Evolutionary conservation across 1,140 invertebrate species (phyloP).

Genomic region (Kradibia gibbosae): DNA sequence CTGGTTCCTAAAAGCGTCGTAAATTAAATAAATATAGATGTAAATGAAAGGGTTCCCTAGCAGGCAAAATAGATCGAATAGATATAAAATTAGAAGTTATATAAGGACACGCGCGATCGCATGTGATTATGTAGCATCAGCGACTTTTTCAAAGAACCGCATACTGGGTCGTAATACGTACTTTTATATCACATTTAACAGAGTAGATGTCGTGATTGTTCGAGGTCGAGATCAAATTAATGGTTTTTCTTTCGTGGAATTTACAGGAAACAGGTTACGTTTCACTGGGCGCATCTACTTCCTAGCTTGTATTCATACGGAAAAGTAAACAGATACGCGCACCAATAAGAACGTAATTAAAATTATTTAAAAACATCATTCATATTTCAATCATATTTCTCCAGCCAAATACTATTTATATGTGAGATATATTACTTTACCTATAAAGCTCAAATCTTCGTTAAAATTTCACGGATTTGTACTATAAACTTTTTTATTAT

Average conservation of each 20-base stretch:
- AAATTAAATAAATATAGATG: not conserved
- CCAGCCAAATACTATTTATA: too few relatives aligned
- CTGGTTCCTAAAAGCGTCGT: not conserved
- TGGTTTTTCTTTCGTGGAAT: not conserved
- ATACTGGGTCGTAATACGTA: not conserved
- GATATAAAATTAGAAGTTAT: conserved; percentile 16
- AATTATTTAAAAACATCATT: too few relatives aligned
- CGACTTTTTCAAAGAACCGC: not conserved
- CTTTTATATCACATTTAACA: not conserved
- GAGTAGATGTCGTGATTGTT: not conserved
- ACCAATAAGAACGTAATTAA: conserved; percentile 25
- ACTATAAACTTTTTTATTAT: too few relatives aligned
- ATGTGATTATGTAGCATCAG: not conserved
- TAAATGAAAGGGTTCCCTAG: not conserved
- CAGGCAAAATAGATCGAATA: conserved; percentile 6
- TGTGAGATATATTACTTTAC: too few relatives aligned
- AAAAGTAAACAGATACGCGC: conserved; percentile 35
- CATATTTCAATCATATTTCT: too few relatives aligned
- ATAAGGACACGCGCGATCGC: not conserved
- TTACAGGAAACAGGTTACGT: not conserved
- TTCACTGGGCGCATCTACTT: conserved; percentile 33
- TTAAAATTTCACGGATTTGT: too few relatives aligned
- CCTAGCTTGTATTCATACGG: conserved; percentile 36
- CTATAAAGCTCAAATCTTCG: too few relatives aligned
- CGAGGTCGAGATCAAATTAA: conserved; percentile 47